These are phyloP conservation scores for Rhyzopertha dominica DNA, from an alignment of 1,140 invertebrate species.

Conservation along the genomic window DNA sequence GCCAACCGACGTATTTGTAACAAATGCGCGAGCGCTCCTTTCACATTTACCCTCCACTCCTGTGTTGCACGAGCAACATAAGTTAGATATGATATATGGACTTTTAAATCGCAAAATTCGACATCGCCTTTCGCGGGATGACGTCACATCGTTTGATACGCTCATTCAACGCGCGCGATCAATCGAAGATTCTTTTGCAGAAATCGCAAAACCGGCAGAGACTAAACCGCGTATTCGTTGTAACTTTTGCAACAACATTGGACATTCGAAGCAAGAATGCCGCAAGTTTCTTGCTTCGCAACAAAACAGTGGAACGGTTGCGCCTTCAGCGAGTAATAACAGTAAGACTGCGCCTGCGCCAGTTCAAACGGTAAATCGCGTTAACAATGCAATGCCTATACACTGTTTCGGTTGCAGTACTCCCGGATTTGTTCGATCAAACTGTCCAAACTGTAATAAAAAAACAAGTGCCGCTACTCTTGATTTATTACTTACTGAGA, in stretches of 20 bases:
- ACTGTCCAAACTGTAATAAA: not conserved
- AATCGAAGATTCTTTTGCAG: not conserved
- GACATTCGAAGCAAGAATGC: not conserved
- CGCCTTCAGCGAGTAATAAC: not conserved
- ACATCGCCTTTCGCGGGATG: too few relatives aligned
- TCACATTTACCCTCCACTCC: not conserved
- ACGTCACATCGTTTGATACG: not conserved
- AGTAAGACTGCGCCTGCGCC: not conserved
- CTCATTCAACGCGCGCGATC: not conserved
- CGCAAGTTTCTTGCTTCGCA: too few relatives aligned
- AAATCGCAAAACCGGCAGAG: too few relatives aligned
- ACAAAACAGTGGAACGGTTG: not conserved
- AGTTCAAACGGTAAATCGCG: too few relatives aligned
- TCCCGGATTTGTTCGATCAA: not conserved
- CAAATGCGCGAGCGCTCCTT: not conserved
- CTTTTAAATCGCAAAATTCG: not conserved
- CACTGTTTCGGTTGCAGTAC: not conserved
- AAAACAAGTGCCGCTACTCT: too few relatives aligned
- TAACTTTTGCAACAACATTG: slow-evolving; percentile 1
- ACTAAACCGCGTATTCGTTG: not conserved
- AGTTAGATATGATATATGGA: slow-evolving; percentile 4
- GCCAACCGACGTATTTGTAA: not conserved
- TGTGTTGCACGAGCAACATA: not conserved
- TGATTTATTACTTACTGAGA: too few relatives aligned
- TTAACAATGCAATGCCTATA: not conserved